Evolutionary conservation across 2,113 vertebrate species (phyloP).

Genomic region (Siniperca knerii): DNA sequence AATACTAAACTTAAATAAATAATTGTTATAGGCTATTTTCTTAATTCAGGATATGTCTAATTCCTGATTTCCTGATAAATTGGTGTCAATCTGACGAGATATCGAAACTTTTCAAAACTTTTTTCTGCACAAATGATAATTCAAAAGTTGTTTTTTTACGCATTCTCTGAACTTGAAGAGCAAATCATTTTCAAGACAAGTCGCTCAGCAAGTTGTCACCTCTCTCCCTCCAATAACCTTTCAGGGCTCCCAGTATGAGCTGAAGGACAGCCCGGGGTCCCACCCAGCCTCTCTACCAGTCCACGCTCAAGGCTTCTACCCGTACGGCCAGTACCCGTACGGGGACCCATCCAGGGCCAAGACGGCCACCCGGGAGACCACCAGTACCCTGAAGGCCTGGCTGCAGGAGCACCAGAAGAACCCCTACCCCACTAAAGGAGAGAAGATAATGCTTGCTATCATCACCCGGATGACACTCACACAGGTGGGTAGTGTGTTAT

Average conservation of each 20-base stretch:
- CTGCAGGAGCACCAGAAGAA: conserved; percentile 98
- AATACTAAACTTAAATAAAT: neutral
- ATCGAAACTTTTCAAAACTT: conserved; percentile 8
- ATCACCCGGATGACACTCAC: conserved; percentile 98
- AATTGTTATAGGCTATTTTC: neutral
- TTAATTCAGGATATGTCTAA: neutral
- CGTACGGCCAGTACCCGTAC: conserved; percentile 97
- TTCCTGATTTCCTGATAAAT: neutral
- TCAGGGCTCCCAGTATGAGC: conserved; percentile 97
- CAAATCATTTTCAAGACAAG: neutral
- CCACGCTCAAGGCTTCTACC: conserved; percentile 95
- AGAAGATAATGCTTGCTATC: conserved; percentile 97
- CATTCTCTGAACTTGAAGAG: neutral
- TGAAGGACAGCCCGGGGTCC: conserved; percentile 96
- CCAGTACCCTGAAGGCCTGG: conserved; percentile 98
- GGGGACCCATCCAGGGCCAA: conserved; percentile 96
- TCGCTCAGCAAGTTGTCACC: conserved; percentile 64
- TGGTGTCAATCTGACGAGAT: neutral
- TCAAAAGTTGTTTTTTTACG: neutral
- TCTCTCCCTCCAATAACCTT: conserved; percentile 40
- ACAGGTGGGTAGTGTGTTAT: conserved; percentile 83
- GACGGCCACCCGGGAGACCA: conserved; percentile 97
- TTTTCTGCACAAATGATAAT: neutral
- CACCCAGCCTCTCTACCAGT: conserved; percentile 93
- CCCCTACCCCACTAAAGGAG: conserved; percentile 97